Base-by-base conservation (phyloP, 1,140 invertebrate genomes). In the Conus betulinus region DNA sequence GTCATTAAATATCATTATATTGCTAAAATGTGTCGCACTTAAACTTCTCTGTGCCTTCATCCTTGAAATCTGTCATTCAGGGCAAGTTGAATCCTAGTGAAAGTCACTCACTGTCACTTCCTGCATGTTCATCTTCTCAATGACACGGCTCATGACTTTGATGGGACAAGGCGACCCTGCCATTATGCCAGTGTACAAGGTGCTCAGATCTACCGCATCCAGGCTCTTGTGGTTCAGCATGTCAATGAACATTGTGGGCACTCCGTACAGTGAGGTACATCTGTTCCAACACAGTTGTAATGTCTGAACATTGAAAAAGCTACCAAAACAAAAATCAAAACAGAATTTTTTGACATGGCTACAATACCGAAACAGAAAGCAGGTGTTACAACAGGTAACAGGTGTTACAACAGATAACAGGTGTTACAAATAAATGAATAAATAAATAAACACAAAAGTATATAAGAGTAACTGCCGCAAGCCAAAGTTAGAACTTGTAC, bases 201-300 rank as follows among this genome's bases (percentile, higher is more conserved):
- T 94, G 15, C 91, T 92, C 25, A 96, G 67, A 88, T 96, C 93
- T 88, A 93, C 95, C 23, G 92, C 90, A n/a, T 92, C 83, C 85
- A 95, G 94, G 2, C 95, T 88, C 0, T 94, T 94, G 57, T 94
- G 94, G 85, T 96, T 95, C 71, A 98, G 92, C 87, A 98, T 96
- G 94, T 99, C 98, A 86, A 99, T 97, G 94, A 97, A 98, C 98
- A 99, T 99, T 0, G 99, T 99, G 7, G 99, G 99, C 0, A 99
- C 99, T 20, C 99, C 99, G 92, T 97, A 98, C 23, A 98, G 94
- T 10, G 97, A 55, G 95, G 94, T 57, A 97, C 96, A 96, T 97
- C 97, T 95, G 97, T 98, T 3, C 95, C 67, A 60, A 60, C 15
- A 60, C 57, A 60, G 57, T 60, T 4, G 15, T 60, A 60, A 39